These are phyloP conservation scores for Drosophila lacicola DNA, from an alignment of 2,888 invertebrate species.

Conservation along the genomic window DNA sequence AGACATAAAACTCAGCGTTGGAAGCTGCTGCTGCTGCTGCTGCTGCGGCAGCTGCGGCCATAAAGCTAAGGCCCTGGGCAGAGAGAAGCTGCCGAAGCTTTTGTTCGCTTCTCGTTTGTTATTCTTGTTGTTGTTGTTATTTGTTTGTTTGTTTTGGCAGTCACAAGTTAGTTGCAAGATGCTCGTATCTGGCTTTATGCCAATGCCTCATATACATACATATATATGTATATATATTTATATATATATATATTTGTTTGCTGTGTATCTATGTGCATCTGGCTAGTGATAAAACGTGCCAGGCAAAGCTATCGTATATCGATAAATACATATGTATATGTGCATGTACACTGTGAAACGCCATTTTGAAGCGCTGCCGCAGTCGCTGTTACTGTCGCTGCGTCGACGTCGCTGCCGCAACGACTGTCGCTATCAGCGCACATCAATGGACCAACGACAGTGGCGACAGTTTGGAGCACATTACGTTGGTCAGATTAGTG, in stretches of 20 bases:
- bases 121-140: conserved; percentile 32
- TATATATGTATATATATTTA: neutral
- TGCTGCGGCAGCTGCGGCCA: conserved; percentile 44
- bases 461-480: conserved; percentile 81
- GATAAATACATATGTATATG: conserved; percentile 9
- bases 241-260: neutral
- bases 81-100: conserved; percentile 34
- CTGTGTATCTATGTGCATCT: conserved; percentile 47
- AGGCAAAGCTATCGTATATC: conserved; percentile 13
- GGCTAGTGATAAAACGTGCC: conserved; percentile 46
- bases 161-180: conserved; percentile 72
- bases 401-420: conserved; percentile 37
- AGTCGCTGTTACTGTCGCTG: conserved; percentile 22
- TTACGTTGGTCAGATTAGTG: conserved; percentile 74
- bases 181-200: conserved; percentile 53
- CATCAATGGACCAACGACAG: conserved; percentile 79
- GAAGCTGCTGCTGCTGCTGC: conserved; percentile 49
- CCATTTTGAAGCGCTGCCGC: conserved; percentile 61
- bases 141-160: conserved; percentile 66
- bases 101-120: conserved; percentile 37
- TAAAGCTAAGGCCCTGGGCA: conserved; percentile 25
- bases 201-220: conserved; percentile 19
- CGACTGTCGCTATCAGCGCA: conserved; percentile 72
- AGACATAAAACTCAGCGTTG: conserved; percentile 79
- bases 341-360: conserved; percentile 38